Percentiles rank a stretch among this genome's conserved stretches.
These are phyloP conservation scores for Drosophila meridionalis DNA, from an alignment of 2,888 invertebrate genomes.

Conservation along the genomic window DNA sequence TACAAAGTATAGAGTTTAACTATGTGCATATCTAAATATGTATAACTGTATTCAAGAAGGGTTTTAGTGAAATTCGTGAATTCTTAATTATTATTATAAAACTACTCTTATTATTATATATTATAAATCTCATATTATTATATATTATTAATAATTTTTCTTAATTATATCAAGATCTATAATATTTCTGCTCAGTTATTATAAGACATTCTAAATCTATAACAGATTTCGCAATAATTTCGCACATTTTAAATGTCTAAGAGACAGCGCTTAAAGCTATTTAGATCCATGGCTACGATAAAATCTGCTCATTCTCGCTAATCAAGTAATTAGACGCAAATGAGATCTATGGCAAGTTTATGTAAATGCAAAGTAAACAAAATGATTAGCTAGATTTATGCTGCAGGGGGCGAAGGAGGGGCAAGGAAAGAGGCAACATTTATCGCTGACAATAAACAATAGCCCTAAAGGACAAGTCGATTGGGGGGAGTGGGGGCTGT, in stretches of 20 bases:
- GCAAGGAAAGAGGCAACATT: slow-evolving; percentile 18
- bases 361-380: slow-evolving; percentile 48
- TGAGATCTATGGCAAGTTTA: slow-evolving; percentile 33
- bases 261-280: background rate
- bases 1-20: too few relatives aligned
- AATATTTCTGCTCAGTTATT: background rate
- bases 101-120: background rate
- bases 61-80: too few relatives aligned
- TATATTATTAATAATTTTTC: background rate
- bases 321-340: slow-evolving; percentile 24
- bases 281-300: background rate
- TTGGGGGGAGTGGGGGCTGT: slow-evolving; percentile 7
- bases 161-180: background rate
- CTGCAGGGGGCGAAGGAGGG: background rate
- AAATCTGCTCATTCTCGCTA: background rate
- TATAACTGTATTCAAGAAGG: too few relatives aligned
- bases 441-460: slow-evolving; percentile 56
- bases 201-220: background rate
- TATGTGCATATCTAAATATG: too few relatives aligned
- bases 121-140: background rate
- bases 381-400: slow-evolving; percentile 50
- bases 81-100: too few relatives aligned
- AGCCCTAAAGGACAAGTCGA: slow-evolving; percentile 32
- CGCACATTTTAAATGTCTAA: too few relatives aligned
- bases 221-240: background rate